Percentiles rank a stretch among this genome's conserved stretches.
Conservation (phyloP, 2,797 vertebrate genomes). For the Semaprochilodus insignis region DNA sequence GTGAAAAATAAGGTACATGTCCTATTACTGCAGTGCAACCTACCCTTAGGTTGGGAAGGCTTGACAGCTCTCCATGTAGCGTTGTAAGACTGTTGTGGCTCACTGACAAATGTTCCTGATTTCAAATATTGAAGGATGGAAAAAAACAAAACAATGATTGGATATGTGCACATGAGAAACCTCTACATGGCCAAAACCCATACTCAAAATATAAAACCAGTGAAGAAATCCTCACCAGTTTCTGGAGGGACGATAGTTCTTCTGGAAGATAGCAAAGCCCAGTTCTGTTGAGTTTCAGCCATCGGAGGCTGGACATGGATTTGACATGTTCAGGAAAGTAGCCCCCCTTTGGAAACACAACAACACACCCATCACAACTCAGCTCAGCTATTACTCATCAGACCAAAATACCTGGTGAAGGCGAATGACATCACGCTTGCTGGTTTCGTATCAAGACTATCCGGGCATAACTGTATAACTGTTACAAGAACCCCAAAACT, state of each 20-base stretch:
- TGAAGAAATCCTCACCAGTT: constrained; percentile 85
- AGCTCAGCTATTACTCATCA: not conserved
- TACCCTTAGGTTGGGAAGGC: constrained; percentile 93
- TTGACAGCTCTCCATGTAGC: constrained; percentile 93
- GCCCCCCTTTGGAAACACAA: constrained; percentile 81
- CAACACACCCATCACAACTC: not conserved
- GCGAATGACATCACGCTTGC: not conserved
- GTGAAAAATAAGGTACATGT: not conserved
- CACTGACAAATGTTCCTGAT: constrained; percentile 96
- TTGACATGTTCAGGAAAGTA: constrained; percentile 97
- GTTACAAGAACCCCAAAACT: not conserved
- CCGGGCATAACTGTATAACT: too few relatives aligned
- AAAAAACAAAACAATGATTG: not conserved
- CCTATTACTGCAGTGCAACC: constrained; percentile 59
- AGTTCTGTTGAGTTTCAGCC: constrained; percentile 96
- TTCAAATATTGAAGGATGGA: not conserved
- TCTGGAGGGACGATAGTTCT: constrained; percentile 94
- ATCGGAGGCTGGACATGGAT: constrained; percentile 95
- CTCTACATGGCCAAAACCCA: not conserved
- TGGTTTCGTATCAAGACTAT: not conserved
- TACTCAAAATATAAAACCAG: not conserved
- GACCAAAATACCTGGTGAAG: not conserved
- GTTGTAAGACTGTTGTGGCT: constrained; percentile 98
- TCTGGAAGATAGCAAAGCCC: constrained; percentile 97
- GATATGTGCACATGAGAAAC: not conserved